Evolutionary conservation across 53 echinoderm and acorn worm species (phyloP).

Genomic region (Paelopatides confundens): DNA sequence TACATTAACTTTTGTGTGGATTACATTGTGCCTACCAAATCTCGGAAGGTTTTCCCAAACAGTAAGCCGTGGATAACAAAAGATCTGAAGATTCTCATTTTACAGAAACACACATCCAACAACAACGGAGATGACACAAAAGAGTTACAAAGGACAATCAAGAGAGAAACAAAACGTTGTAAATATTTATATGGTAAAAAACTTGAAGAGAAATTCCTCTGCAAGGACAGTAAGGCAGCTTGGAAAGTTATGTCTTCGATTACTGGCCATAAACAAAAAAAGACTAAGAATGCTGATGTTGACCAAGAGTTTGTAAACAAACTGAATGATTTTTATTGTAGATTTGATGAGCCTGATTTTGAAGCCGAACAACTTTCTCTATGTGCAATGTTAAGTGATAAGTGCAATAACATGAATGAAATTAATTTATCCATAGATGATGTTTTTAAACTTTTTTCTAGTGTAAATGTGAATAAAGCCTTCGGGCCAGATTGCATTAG

Average conservation of each 20-base stretch:
- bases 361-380: not conserved
- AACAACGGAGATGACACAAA: not conserved
- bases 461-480: not conserved
- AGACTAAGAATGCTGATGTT: not conserved
- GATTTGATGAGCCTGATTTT: not conserved
- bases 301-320: not conserved
- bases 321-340: not conserved
- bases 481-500: not conserved
- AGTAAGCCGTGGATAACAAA: slow-evolving; percentile 61
- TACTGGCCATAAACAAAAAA: not conserved
- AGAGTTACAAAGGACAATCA: not conserved
- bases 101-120: not conserved
- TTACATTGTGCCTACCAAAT: slow-evolving; percentile 3
- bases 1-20: slow-evolving; percentile 58
- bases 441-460: not conserved
- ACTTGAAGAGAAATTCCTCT: not conserved
- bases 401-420: not conserved
- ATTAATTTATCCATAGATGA: not conserved
- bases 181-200: not conserved
- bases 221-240: not conserved
- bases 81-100: slow-evolving; percentile 23
- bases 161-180: not conserved
- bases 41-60: slow-evolving; percentile 29
- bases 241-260: not conserved
- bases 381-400: not conserved